Percentiles rank a stretch among this genome's conserved stretches.
Evolutionary conservation across 1,140 invertebrate species (phyloP).

Genomic region (Drosophila paulistorum): DNA sequence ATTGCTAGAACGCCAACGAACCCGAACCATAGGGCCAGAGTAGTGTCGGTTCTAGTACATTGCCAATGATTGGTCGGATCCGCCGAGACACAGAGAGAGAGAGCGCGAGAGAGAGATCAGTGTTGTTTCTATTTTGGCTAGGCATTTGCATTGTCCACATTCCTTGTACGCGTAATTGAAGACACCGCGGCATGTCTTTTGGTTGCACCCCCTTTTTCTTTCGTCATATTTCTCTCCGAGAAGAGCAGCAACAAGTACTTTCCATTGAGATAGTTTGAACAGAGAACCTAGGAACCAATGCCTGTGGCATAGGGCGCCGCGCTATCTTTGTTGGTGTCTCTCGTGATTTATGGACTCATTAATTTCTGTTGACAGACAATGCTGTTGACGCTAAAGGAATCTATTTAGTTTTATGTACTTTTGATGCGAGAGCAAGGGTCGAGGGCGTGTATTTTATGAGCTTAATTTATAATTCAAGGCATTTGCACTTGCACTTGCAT

Average conservation of each 20-base stretch:
- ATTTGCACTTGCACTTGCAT: constrained; percentile 32
- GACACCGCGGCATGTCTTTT: constrained; percentile 69
- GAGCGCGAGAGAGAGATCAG: constrained; percentile 6
- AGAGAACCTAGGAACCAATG: not conserved
- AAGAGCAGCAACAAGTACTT: not conserved
- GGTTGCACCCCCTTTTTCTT: constrained; percentile 63
- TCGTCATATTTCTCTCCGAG: constrained; percentile 62
- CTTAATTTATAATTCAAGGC: constrained; percentile 63
- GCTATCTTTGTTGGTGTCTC: constrained; percentile 53
- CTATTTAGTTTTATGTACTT: constrained; percentile 80
- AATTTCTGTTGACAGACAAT: constrained; percentile 83
- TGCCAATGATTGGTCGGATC: constrained; percentile 75
- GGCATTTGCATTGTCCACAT: constrained; percentile 70
- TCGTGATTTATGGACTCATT: constrained; percentile 82
- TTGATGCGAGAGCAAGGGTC: constrained; percentile 39
- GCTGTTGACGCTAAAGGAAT: constrained; percentile 80
- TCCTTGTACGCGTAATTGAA: constrained; percentile 81
- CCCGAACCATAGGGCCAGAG: constrained; percentile 29
- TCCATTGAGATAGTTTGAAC: constrained; percentile 12
- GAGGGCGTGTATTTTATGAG: constrained; percentile 52
- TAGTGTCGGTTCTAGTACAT: constrained; percentile 68
- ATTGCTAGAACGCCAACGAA: constrained; percentile 58
- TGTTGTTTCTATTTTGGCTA: constrained; percentile 52
- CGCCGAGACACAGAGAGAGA: not conserved
- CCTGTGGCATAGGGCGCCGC: constrained; percentile 26